Evolutionary conservation across 2,888 invertebrate genomes (phyloP).

Genomic region (Coelinius sp.): DNA sequence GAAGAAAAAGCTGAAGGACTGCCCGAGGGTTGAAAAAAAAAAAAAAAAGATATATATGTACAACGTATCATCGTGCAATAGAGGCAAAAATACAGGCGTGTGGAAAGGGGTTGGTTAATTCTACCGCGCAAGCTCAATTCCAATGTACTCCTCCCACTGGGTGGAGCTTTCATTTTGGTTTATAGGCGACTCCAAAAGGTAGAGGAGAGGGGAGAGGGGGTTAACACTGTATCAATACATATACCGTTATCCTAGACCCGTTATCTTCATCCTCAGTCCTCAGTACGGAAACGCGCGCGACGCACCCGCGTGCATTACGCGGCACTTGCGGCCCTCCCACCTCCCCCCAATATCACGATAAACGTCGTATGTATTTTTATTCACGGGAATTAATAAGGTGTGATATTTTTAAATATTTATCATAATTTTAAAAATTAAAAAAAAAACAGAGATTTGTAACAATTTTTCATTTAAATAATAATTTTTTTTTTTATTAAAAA

Average conservation of each 20-base stretch:
- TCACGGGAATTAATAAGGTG: slow-evolving; percentile 32
- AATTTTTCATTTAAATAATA: neutral
- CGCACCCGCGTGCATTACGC: slow-evolving; percentile 59
- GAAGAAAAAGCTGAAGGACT: neutral
- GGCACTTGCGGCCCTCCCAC: slow-evolving; percentile 51
- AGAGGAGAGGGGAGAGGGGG: neutral
- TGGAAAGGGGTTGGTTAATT: slow-evolving; percentile 22
- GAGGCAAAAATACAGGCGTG: neutral
- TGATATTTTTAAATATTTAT: too few species aligned
- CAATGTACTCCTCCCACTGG: slow-evolving; percentile 48
- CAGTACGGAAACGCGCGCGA: slow-evolving; percentile 65
- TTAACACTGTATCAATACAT: slow-evolving; percentile 60
- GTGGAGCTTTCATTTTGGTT: slow-evolving; percentile 61
- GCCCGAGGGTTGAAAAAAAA: neutral
- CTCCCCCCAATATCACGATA: slow-evolving; percentile 30
- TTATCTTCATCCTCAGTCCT: slow-evolving; percentile 59
- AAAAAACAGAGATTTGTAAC: too few species aligned
- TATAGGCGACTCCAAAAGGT: neutral
- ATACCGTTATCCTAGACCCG: slow-evolving; percentile 49
- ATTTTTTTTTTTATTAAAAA: too few species aligned
- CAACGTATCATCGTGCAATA: slow-evolving; percentile 1
- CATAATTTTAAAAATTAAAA: neutral
- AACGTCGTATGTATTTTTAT: slow-evolving; percentile 7
- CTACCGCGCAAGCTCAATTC: slow-evolving; percentile 35
- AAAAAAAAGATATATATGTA: slow-evolving; percentile 8